Conservation (phyloP, 2,888 invertebrate species). For the Margaritifera margaritifera region DNA sequence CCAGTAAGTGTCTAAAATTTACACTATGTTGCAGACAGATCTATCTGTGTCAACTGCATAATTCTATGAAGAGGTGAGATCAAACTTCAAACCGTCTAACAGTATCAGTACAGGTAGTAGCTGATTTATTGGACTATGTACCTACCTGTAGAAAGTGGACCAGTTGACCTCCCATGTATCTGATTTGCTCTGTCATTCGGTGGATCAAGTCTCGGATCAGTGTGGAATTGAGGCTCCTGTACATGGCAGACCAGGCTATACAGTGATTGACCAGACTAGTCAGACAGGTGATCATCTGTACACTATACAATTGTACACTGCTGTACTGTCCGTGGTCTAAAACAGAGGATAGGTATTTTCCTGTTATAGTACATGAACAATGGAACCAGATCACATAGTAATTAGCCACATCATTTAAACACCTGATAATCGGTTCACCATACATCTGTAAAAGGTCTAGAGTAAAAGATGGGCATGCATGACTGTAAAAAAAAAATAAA, state of each 20-base stretch:
- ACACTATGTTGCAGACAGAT: too few relatives aligned
- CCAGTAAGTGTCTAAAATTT: too few relatives aligned
- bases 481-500: too few relatives aligned
- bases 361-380: conserved; percentile 2
- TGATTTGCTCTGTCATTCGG: conserved; percentile 49
- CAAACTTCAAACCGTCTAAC: too few relatives aligned
- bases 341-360: conserved; percentile 5
- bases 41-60: too few relatives aligned
- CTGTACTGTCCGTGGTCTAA: conserved; percentile 5
- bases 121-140: not conserved
- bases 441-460: too few relatives aligned
- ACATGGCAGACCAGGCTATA: conserved; percentile 55
- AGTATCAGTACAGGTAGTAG: too few relatives aligned
- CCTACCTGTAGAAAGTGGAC: conserved; percentile 64
- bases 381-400: not conserved
- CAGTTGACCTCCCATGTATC: conserved; percentile 54
- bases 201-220: conserved; percentile 56
- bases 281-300: conserved; percentile 40
- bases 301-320: conserved; percentile 18
- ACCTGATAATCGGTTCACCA: too few relatives aligned
- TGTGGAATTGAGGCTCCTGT: conserved; percentile 47
- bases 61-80: too few relatives aligned
- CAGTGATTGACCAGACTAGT: conserved; percentile 50
- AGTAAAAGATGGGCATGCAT: too few relatives aligned
- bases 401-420: too few relatives aligned